Evolutionary conservation across 2,888 invertebrate species (phyloP), one percentile per base, ranked within the genome.

Genomic region (Podotricha telesiphe): DNA sequence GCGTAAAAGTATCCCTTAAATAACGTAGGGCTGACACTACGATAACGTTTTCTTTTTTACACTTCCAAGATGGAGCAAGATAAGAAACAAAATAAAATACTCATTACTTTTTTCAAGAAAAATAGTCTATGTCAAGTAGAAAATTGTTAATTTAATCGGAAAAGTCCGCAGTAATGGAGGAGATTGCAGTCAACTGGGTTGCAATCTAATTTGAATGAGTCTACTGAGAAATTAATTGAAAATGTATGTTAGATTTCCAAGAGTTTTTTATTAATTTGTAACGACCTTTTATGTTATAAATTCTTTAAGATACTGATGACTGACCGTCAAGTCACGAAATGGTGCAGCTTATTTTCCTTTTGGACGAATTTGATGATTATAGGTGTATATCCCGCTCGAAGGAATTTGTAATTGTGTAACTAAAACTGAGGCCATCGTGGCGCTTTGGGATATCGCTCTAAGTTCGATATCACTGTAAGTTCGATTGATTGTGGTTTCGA

Each of bases 121-220:
- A 28, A 48, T 34, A 19, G 17, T 69, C 53, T 28, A 69, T 56
- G 50, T 50, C 50, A 42, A 69, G 66, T 20, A 34, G 50, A 34
- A 62, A 69, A 56, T 65, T 34, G 55, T 64, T 68, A 71, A 71
- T 71, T 62, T 58, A 64, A 69, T 68, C 48, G 63, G 53, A 6
- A 37, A 69, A 69, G 55, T 63, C 50, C 47, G 59, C 53, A 63
- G 66, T 62, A 66, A 68, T 59, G 65, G 62, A 64, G 48, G 34
- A 64, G 48, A 55, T 55, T 66, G 67, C 69, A 71, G 62, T 71
- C 63, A 51, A 69, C 64, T 67, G 28, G 63, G 58, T 64, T 67
- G 47, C 61, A 67, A 66, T 71, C 65, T 68, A 71, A 71, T 66
- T 69, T 66, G 64, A 71, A 71, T 67, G 55, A 47, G 53, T 59